These are phyloP conservation scores for Nesometra sesokonis DNA, from an alignment of 35 echinoderm and acorn worm genomes.

Conservation along the genomic window DNA sequence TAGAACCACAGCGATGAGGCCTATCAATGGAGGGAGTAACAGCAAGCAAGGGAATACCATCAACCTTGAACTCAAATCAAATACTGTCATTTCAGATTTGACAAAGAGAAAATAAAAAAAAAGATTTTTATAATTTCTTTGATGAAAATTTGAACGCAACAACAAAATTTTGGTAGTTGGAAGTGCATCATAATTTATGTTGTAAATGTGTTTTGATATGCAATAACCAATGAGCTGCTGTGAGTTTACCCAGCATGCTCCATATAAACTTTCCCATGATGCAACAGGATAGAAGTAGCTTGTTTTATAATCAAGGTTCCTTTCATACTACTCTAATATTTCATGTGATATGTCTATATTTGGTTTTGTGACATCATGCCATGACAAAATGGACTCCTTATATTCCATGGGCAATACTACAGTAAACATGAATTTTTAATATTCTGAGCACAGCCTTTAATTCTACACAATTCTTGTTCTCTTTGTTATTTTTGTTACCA, in stretches of 20 bases:
- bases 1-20: neutral
- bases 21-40: neutral
- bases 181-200: neutral
- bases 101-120: neutral
- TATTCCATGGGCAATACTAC: too few relatives aligned
- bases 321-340: too few relatives aligned
- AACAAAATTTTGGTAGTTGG: neutral
- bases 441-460: neutral
- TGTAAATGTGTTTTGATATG: neutral
- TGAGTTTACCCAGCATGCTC: too few relatives aligned
- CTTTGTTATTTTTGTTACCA: neutral
- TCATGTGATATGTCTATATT: too few relatives aligned
- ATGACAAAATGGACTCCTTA: too few relatives aligned
- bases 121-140: neutral
- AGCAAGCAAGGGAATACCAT: neutral
- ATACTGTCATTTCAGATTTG: neutral
- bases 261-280: too few relatives aligned
- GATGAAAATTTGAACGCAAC: neutral
- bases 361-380: too few relatives aligned
- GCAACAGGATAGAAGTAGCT: too few relatives aligned
- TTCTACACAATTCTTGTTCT: neutral
- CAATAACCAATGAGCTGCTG: neutral
- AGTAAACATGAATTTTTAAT: too few relatives aligned
- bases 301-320: too few relatives aligned
- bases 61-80: neutral